These are phyloP conservation scores for Cecropterus lyciades DNA, from an alignment of 1,140 invertebrate species.

Conservation along the genomic window DNA sequence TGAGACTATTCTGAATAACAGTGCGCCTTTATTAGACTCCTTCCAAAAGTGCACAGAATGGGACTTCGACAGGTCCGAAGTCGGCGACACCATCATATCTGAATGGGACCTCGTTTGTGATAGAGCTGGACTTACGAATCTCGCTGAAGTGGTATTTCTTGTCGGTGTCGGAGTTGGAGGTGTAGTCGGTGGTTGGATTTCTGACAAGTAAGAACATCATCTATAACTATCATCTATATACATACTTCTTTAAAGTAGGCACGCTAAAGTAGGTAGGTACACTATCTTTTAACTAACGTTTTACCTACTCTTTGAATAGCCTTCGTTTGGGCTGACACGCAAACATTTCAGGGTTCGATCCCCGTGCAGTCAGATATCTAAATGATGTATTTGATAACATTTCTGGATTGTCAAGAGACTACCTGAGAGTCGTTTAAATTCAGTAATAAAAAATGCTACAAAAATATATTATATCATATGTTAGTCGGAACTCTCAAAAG, in stretches of 20 bases:
- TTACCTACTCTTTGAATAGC: too few relatives aligned
- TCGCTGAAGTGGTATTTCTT: slow-evolving; percentile 89
- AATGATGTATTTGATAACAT: too few relatives aligned
- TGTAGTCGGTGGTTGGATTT: slow-evolving; percentile 88
- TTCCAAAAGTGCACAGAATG: slow-evolving; percentile 86
- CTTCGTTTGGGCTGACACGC: too few relatives aligned
- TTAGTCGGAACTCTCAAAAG: background rate
- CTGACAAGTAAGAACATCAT: slow-evolving; percentile 87
- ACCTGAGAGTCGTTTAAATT: too few relatives aligned
- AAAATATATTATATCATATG: too few relatives aligned
- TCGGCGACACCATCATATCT: slow-evolving; percentile 86
- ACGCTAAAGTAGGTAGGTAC: too few relatives aligned
- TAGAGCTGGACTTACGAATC: slow-evolving; percentile 85
- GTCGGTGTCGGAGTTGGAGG: slow-evolving; percentile 88
- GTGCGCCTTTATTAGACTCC: slow-evolving; percentile 56
- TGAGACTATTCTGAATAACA: slow-evolving; percentile 69
- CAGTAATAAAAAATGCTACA: too few relatives aligned
- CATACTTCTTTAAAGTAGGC: too few relatives aligned
- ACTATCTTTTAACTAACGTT: too few relatives aligned
- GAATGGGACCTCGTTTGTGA: slow-evolving; percentile 89
- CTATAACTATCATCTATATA: slow-evolving; percentile 11
- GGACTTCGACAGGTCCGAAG: slow-evolving; percentile 87
- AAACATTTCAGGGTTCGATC: too few relatives aligned
- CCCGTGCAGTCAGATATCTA: too few relatives aligned
- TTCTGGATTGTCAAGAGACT: too few relatives aligned